These are phyloP conservation scores for Sprattus sprattus DNA, from an alignment of 2,113 vertebrate species.

Conservation along the genomic window DNA sequence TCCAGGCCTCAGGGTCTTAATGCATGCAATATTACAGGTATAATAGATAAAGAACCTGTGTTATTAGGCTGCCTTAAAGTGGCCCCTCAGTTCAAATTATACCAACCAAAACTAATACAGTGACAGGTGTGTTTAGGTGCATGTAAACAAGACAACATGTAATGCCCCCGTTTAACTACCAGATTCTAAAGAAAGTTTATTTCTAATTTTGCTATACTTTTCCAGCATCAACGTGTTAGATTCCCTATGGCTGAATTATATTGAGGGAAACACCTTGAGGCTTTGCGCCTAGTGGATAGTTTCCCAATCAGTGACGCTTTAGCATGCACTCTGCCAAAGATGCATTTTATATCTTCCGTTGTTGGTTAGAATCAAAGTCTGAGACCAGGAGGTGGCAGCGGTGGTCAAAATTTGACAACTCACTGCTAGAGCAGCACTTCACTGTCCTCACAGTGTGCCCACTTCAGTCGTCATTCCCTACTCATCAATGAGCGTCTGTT, in stretches of 20 bases:
- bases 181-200: no score
- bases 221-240: neutral
- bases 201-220: no score
- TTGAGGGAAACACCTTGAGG: neutral
- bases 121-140: no score
- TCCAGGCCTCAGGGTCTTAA: no score
- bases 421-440: conserved; percentile 42
- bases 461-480: conserved; percentile 29
- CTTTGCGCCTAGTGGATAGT: neutral
- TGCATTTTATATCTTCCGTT: conserved; percentile 47
- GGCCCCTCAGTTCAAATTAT: no score
- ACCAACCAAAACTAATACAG: no score
- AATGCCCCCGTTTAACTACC: no score
- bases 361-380: conserved; percentile 54
- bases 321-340: neutral
- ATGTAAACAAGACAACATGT: no score
- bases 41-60: no score
- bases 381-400: conserved; percentile 44
- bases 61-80: no score
- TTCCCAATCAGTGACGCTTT: neutral
- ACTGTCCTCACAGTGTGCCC: conserved; percentile 26
- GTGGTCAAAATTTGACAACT: conserved; percentile 58
- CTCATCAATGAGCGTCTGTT: conserved; percentile 54
- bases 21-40: no score
- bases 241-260: neutral